Percentiles rank a stretch among this genome's conserved stretches.
These are phyloP conservation scores for Cassiopea xamachana DNA, from an alignment of 30 jellyfish, hydroid and myxozoan species.

Conservation along the genomic window DNA sequence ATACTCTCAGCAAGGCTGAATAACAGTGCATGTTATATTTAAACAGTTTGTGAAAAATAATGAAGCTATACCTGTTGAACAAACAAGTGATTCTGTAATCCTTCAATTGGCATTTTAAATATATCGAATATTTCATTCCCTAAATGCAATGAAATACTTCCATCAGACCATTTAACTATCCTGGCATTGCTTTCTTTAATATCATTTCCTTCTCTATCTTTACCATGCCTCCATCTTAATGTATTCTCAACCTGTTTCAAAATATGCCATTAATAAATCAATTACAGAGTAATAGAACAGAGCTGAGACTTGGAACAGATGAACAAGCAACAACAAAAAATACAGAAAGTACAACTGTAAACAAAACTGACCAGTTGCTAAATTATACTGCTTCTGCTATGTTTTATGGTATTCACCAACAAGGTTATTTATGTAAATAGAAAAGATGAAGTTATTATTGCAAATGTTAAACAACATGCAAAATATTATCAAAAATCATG, in stretches of 20 bases:
- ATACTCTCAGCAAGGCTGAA: too few species aligned
- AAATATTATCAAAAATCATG: too few species aligned
- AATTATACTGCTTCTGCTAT: too few species aligned
- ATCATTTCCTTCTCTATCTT: conserved; percentile 86
- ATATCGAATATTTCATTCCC: conserved; percentile 98
- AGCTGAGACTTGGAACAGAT: background rate
- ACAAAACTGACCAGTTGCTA: too few species aligned
- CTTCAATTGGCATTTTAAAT: conserved; percentile 92
- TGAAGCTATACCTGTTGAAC: conserved; percentile 86
- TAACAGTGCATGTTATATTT: too few species aligned
- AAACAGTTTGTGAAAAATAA: too few species aligned
- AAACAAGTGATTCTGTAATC: conserved; percentile 93
- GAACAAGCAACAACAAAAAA: background rate
- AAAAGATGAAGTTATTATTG: too few species aligned
- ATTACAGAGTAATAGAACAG: background rate
- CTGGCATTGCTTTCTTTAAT: conserved; percentile 96
- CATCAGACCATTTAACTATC: conserved; percentile 98
- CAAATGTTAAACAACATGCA: too few species aligned
- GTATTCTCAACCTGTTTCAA: conserved; percentile 93
- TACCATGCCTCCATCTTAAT: conserved; percentile 89
- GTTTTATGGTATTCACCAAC: too few species aligned
- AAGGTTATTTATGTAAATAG: too few species aligned
- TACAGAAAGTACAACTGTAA: too few species aligned
- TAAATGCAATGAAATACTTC: conserved; percentile 92
- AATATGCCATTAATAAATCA: too few species aligned